Base-by-base conservation (phyloP, 2,113 vertebrate species). In the Atrichornis clamosus region DNA sequence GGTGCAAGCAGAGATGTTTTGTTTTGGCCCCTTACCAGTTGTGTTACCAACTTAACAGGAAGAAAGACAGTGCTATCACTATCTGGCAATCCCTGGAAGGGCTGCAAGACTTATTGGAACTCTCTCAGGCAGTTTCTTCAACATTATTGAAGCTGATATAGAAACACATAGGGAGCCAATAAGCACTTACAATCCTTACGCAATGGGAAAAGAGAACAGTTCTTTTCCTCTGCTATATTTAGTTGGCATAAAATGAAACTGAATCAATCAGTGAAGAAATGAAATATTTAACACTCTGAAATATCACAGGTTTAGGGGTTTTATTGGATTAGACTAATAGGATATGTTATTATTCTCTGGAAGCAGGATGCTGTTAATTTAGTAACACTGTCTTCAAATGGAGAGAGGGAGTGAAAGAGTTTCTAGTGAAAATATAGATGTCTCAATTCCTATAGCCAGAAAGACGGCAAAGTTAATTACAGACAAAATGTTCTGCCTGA, bases 401-500 rank as follows among this genome's bases (percentile, higher is more conserved):
- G 62, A 91, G 68, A 89, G 55, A 80, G 27, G 87, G 74, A 91
- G 56, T 90, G 60, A 82, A 95, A 94, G 74, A 52, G n/a, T 91
- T 87, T 91, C 70, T 89, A 73, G 35, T 44, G 84, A 94, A 92
- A 95, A 80, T 58, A 58, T 65, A 67, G 46, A 63, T 84, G 58
- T 94, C 89, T 79, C 32, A 87, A 65, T 91, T 95, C 58, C 60
- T 75, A 77, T 52, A 95, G 26, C 53, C 63, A 95, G 56, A 93
- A 97, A 95, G 87, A 95, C 9, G 8, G n/a, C 22, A 95, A 53
- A 96, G 84, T 94, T 94, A 96, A 87, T 90, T 90, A 96, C 42
- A 89, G 53, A 39, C 11, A 73, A 87, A 94, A 84, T 2, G 17
- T 92, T 85, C 49, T 89, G 46, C 37, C 2, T 83, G 30, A 82